Conservation (phyloP, 2,888 invertebrate genomes). For the Drosophila paranaensis region DNA sequence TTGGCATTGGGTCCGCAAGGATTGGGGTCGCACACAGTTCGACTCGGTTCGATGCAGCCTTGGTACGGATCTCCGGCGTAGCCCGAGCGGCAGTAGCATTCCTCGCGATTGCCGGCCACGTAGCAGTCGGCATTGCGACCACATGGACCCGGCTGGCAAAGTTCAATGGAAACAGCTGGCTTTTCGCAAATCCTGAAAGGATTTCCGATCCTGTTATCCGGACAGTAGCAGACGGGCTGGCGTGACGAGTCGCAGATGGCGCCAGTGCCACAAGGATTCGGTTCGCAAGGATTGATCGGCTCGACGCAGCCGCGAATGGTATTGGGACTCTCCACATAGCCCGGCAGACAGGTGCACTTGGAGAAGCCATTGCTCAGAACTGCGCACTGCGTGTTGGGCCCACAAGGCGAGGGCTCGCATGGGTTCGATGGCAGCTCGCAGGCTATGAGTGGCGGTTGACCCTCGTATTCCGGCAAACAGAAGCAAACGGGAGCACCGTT, state of each 20-base stretch:
- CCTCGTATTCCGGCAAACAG: constrained; percentile 94
- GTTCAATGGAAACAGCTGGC: constrained; percentile 87
- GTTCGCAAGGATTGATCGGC: constrained; percentile 92
- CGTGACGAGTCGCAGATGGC: constrained; percentile 92
- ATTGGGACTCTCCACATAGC: constrained; percentile 94
- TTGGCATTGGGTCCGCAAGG: constrained; percentile 92
- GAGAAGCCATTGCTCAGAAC: constrained; percentile 92
- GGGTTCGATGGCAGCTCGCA: constrained; percentile 91
- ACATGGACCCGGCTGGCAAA: constrained; percentile 93
- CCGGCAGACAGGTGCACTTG: constrained; percentile 93
- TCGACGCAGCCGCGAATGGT: constrained; percentile 94
- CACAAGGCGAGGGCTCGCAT: constrained; percentile 94
- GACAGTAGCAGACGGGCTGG: constrained; percentile 93
- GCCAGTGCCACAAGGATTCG: constrained; percentile 91
- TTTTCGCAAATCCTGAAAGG: constrained; percentile 91
- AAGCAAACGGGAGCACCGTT: constrained; percentile 92
- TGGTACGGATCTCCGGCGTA: constrained; percentile 92
- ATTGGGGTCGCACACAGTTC: constrained; percentile 90
- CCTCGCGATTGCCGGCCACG: constrained; percentile 91
- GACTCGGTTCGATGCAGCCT: constrained; percentile 90
- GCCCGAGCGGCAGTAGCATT: constrained; percentile 92
- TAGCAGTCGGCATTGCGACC: constrained; percentile 94
- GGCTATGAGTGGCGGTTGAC: constrained; percentile 90
- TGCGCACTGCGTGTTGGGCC: constrained; percentile 94
- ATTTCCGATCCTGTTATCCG: constrained; percentile 92